Evolutionary conservation across 2,888 invertebrate genomes (phyloP).

Genomic region (Chrysolina oricalcia): DNA sequence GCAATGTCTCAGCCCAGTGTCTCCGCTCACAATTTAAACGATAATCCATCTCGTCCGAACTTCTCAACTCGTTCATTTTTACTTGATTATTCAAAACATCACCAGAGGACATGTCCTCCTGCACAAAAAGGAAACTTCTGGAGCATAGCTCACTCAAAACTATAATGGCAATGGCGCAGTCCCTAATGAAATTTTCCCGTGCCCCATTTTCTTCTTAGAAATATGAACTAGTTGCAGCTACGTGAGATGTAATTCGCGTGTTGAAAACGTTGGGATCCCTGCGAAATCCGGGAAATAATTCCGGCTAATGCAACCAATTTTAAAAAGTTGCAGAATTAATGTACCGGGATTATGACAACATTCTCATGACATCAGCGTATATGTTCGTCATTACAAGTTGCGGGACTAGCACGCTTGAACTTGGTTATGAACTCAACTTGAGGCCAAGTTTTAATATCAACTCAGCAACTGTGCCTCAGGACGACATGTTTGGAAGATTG

Average conservation of each 20-base stretch:
- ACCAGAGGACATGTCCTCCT: background rate
- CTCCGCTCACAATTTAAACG: no score
- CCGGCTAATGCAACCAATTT: background rate
- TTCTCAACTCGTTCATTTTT: background rate
- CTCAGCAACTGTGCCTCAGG: constrained; percentile 2
- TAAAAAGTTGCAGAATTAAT: background rate
- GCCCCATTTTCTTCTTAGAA: background rate
- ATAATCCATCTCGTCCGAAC: no score
- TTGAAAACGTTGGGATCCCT: background rate
- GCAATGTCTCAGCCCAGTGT: no score
- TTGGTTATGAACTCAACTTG: background rate
- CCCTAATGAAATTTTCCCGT: background rate
- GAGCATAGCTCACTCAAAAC: background rate
- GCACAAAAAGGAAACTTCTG: background rate
- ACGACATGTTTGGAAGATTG: constrained; percentile 2
- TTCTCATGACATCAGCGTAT: constrained; percentile 1
- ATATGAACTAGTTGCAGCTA: background rate
- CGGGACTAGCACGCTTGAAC: background rate
- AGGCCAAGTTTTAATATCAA: background rate
- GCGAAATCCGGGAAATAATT: background rate
- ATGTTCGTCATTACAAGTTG: background rate
- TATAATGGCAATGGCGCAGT: background rate
- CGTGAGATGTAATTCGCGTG: background rate
- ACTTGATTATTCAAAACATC: background rate
- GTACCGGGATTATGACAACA: background rate